Evolutionary conservation across 2,888 invertebrate species (phyloP).

Genomic region (Pristionchus maxplancki): DNA sequence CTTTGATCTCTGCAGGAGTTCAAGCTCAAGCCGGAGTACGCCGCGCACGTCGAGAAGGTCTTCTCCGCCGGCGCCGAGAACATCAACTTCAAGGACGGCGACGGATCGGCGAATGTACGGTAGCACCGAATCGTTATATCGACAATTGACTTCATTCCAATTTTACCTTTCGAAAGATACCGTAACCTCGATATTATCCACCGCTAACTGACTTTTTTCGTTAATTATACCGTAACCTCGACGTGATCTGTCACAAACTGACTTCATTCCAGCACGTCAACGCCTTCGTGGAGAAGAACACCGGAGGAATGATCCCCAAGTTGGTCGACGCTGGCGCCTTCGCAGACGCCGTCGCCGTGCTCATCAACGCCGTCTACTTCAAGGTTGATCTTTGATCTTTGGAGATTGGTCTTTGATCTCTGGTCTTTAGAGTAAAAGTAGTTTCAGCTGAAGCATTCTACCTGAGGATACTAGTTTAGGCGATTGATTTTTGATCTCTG

Average conservation of each 20-base stretch:
- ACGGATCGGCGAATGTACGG: conserved; percentile 78
- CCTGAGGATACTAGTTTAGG: too few species aligned
- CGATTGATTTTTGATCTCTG: background rate
- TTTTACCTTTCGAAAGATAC: too few species aligned
- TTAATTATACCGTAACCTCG: too few species aligned
- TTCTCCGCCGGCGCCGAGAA: conserved; percentile 55
- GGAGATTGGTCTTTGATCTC: background rate
- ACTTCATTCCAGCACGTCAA: conserved; percentile 83
- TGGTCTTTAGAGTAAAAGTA: background rate
- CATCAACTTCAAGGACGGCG: conserved; percentile 72
- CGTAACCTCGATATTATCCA: too few species aligned
- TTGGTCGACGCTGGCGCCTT: conserved; percentile 82
- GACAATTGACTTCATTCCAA: conserved; percentile 16
- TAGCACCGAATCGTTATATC: background rate
- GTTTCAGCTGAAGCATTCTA: too few species aligned
- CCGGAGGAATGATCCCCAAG: conserved; percentile 88
- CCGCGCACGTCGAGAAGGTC: conserved; percentile 53
- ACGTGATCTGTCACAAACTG: background rate
- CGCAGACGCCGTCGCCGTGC: conserved; percentile 75
- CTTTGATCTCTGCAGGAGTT: conserved; percentile 48
- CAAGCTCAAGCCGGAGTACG: conserved; percentile 55
- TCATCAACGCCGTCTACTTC: conserved; percentile 80
- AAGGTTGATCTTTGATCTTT: conserved; percentile 73
- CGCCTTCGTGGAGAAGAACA: conserved; percentile 87
- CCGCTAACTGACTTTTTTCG: background rate